phyloP scores from a whole-genome alignment of 2,888 invertebrate genomes.

The Zaprionus bogoriensis region DNA sequence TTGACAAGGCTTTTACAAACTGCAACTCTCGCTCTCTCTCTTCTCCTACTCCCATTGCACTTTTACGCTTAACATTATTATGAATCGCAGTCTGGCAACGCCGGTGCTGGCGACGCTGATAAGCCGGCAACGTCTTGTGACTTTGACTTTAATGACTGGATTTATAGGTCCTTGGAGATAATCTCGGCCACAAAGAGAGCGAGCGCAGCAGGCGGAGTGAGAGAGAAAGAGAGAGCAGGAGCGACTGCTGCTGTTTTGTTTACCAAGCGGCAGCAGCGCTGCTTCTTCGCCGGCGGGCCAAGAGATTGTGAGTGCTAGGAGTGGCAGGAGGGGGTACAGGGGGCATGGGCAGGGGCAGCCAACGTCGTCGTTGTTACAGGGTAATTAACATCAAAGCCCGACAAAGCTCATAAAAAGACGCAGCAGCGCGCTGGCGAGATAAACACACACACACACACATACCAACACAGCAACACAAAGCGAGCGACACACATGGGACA shows the following conservation, averaged over 20 bases:
- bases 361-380: slow-evolving; percentile 75
- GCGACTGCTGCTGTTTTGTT: slow-evolving; percentile 70
- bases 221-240: not conserved
- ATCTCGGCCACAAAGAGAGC: slow-evolving; percentile 65
- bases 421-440: slow-evolving; percentile 55
- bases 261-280: slow-evolving; percentile 43
- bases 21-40: slow-evolving; percentile 7
- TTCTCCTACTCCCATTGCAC: slow-evolving; percentile 1
- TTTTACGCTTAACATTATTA: slow-evolving; percentile 67
- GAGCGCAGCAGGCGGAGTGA: not conserved
- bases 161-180: slow-evolving; percentile 83
- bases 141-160: slow-evolving; percentile 83
- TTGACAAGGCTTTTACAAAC: not conserved
- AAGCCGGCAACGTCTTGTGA: slow-evolving; percentile 80
- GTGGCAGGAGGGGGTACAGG: not conserved
- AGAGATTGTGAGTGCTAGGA: not conserved
- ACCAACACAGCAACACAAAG: not conserved
- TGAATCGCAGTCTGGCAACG: slow-evolving; percentile 46
- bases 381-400: slow-evolving; percentile 81
- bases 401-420: slow-evolving; percentile 79
- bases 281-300: not conserved
- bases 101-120: slow-evolving; percentile 52
- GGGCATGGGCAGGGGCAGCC: slow-evolving; percentile 8
- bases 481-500: slow-evolving; percentile 5
- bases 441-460: slow-evolving; percentile 44